These are phyloP conservation scores for Larimichthys crocea DNA, from an alignment of 2,113 vertebrate genomes.

Conservation along the genomic window DNA sequence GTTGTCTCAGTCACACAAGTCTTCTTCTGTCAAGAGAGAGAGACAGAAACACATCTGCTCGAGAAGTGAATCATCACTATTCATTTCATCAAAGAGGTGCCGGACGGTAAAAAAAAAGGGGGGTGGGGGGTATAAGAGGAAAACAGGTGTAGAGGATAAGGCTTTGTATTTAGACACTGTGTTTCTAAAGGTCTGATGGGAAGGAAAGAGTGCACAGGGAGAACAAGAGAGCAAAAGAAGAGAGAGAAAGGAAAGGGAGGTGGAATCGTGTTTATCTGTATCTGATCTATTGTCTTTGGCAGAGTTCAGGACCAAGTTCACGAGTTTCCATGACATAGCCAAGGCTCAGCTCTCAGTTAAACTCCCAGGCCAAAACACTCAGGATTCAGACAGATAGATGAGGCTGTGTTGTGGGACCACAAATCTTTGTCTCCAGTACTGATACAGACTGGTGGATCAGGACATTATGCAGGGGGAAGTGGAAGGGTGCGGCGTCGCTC, in stretches of 20 bases:
- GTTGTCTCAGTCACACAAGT: constrained; percentile 41
- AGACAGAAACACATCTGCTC: constrained; percentile 18
- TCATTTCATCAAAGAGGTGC: constrained; percentile 1
- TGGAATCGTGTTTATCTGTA: constrained; percentile 26
- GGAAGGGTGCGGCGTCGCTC: constrained; percentile 58
- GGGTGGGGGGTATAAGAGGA: background rate
- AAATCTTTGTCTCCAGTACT: constrained; percentile 18
- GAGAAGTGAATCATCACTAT: constrained; percentile 26
- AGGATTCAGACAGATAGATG: constrained; percentile 56
- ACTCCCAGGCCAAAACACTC: constrained; percentile 49
- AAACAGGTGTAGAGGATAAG: constrained; percentile 22
- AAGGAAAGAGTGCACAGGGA: background rate
- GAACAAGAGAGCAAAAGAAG: background rate
- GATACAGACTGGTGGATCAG: constrained; percentile 55
- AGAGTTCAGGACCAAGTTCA: constrained; percentile 54
- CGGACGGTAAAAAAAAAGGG: background rate
- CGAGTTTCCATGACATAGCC: constrained; percentile 72
- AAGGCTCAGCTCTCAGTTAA: constrained; percentile 45
- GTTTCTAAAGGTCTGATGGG: background rate
- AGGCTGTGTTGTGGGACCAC: constrained; percentile 34
- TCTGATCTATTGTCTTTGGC: constrained; percentile 72
- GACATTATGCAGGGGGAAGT: constrained; percentile 58
- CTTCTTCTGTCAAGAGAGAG: constrained; percentile 29
- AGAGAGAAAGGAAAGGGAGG: constrained; percentile 7
- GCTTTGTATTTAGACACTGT: background rate